Evolutionary conservation across 53 echinoderm and acorn worm species (phyloP).

Genomic region (Apostichopus leukothele): DNA sequence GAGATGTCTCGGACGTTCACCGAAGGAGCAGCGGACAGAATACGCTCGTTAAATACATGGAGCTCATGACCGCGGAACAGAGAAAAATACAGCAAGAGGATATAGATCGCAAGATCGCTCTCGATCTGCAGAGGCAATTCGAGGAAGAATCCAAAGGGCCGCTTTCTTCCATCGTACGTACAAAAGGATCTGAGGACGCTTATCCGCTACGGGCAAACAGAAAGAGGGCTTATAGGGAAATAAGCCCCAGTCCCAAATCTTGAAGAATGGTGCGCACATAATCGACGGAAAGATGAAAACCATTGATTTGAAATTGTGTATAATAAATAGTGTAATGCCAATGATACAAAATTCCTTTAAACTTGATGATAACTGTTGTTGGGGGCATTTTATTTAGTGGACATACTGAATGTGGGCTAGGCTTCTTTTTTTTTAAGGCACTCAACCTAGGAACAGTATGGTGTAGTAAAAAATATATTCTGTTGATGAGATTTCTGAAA

Average conservation of each 20-base stretch:
- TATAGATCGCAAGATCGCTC: slow-evolving; percentile 71
- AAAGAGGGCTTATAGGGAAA: slow-evolving; percentile 23
- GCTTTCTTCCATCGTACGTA: slow-evolving; percentile 50
- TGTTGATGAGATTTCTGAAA: too few relatives aligned
- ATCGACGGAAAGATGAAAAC: too few relatives aligned
- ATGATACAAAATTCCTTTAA: background rate
- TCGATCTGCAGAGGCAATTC: slow-evolving; percentile 80
- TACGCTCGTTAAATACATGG: slow-evolving; percentile 83
- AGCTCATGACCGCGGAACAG: slow-evolving; percentile 77
- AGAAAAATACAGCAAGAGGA: slow-evolving; percentile 79
- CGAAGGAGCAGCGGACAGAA: slow-evolving; percentile 55
- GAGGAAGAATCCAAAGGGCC: slow-evolving; percentile 54
- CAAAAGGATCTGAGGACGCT: slow-evolving; percentile 80
- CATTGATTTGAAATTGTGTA: background rate
- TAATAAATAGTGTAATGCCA: background rate
- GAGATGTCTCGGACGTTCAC: background rate
- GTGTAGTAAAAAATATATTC: too few relatives aligned
- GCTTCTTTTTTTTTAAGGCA: too few relatives aligned
- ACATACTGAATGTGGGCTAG: too few relatives aligned
- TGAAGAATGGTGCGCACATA: background rate
- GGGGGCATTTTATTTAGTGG: too few relatives aligned
- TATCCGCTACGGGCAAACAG: slow-evolving; percentile 66
- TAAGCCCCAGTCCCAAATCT: slow-evolving; percentile 19
- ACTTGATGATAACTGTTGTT: background rate
- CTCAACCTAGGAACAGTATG: too few relatives aligned